Base-by-base conservation (phyloP, 2,888 invertebrate species). In the Urechis unicinctus region DNA sequence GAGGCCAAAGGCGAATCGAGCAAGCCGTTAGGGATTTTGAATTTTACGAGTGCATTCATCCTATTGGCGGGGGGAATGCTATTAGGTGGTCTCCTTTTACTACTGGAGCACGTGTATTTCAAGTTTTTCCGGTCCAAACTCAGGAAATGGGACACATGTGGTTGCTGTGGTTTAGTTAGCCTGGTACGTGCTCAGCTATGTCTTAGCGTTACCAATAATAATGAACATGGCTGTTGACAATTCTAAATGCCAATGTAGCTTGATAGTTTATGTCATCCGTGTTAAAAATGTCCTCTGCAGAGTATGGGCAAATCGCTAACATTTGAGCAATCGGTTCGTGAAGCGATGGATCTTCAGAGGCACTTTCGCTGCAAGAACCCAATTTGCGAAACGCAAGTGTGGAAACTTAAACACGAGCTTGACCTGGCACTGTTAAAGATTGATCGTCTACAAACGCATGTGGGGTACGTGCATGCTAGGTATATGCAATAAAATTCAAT, bases 41-140 rank as follows among this genome's bases (percentile, higher is more conserved):
- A 98, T 82, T 98, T 98, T 81, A 86, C 96, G 75, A 93, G 93
- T 60, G 97, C 97, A 50, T 98, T 97, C 80, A 83, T 97, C 57
- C 84, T 98, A 61, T 84, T 98, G 54, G 92, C 93, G 85, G 90
- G 90, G 57, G 97, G 97, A 45, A 92, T 97, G 68, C 82, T 94
- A 59, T 81, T 97, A 64, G 92, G 95, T 0, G 88, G 91, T 0
- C 79, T 92, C 28, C 83, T 97, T 54, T 83, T 97, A 59, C 83
- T 90, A 49, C 81, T 94, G 58, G 97, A 98, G 80, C 91, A 95
- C 79, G 83, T 94, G 58, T 98, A 97, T 81, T 96, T 94, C 81
- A 88, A 89, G 72, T 96, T 95, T 56, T 72, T 72, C 29, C 66
- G 74, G 51, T 72, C 68, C 57, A 68, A 66, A 61, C 60, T 74